Base-by-base conservation (phyloP, 2,888 invertebrate genomes). In the Caenorhabditis sinica region DNA sequence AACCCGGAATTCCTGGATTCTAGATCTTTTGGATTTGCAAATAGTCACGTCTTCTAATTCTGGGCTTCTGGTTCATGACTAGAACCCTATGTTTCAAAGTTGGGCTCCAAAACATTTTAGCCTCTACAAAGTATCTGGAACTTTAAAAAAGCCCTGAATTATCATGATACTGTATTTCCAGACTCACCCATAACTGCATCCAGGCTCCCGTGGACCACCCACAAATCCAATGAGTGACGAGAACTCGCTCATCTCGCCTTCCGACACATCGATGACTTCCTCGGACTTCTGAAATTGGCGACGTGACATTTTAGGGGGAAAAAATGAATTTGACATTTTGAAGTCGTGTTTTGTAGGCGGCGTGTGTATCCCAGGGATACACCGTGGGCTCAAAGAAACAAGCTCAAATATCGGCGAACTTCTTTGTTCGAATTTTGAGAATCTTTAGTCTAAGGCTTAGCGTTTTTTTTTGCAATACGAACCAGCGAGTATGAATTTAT, bases 241-340 rank as follows among this genome's bases (percentile, higher is more conserved):
- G 33, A 73, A 56, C 28, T 86, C 85, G 43, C 80, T 85, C 85
- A 86, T 85, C 63, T 84, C 84, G 68, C 83, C 83, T 30, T 83
- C 85, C 36, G 83, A 79, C 58, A 81, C 85, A 81, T 88, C 88
- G 71, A 88, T 86, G 20, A 83, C 85, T 40, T 88, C 88, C 33
- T 88, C 88, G 43, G 82, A 82, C 49, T 85, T 88, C 88, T 88
- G 83, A 73, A 88, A 79, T 63, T 36, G 23, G 8, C 49, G 61
- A 63, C 56, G 65, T 36, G 65, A 45, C 65, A 75, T 74, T 49
- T 28, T 30, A n/a, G n/a, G 28, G 23, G 28, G 40, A 60, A 45
- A 11, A 33, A 20, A 11, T 23, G 33, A 23, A 51, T 49, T 25
- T 23, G 25, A n/a, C 23, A 1, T 15, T n/a, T n/a, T n/a, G n/a